Percentiles rank a stretch among this genome's conserved stretches.
These are phyloP conservation scores for Silurus asotus DNA, from an alignment of 2,113 vertebrate genomes.

Conservation along the genomic window DNA sequence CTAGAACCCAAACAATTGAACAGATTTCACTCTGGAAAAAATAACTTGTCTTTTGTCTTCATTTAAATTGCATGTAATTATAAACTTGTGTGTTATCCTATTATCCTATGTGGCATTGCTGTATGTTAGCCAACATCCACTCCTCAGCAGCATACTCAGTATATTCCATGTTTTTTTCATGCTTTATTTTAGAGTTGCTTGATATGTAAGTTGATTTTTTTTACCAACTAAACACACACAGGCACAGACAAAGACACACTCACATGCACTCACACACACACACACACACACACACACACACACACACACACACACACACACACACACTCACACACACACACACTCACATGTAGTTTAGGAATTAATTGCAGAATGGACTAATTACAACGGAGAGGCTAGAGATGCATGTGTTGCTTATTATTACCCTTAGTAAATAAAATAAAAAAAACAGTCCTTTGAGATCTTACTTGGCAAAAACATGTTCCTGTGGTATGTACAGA, in stretches of 20 bases:
- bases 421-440: slow-evolving; percentile 64
- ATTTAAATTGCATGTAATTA: not conserved
- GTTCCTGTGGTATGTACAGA: slow-evolving; percentile 43
- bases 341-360: slow-evolving; percentile 56
- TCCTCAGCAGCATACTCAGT: slow-evolving; percentile 5
- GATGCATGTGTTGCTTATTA: slow-evolving; percentile 64
- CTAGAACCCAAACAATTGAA: slow-evolving; percentile 36
- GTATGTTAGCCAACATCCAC: not conserved
- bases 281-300: slow-evolving; percentile 9
- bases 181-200: slow-evolving; percentile 47
- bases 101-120: not conserved
- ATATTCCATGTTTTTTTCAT: slow-evolving; percentile 23
- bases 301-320: not conserved
- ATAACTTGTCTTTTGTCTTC: not conserved
- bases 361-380: slow-evolving; percentile 63
- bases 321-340: slow-evolving; percentile 27
- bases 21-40: slow-evolving; percentile 10
- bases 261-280: slow-evolving; percentile 26
- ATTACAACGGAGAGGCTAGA: slow-evolving; percentile 58
- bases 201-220: slow-evolving; percentile 57
- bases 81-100: not conserved
- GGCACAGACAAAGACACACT: slow-evolving; percentile 16
- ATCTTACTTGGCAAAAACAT: slow-evolving; percentile 53
- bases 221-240: too few relatives aligned
- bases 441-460: slow-evolving; percentile 56